Evolutionary conservation across 2,797 vertebrate genomes (phyloP).

Genomic region (Pachyuromys duprasi): DNA sequence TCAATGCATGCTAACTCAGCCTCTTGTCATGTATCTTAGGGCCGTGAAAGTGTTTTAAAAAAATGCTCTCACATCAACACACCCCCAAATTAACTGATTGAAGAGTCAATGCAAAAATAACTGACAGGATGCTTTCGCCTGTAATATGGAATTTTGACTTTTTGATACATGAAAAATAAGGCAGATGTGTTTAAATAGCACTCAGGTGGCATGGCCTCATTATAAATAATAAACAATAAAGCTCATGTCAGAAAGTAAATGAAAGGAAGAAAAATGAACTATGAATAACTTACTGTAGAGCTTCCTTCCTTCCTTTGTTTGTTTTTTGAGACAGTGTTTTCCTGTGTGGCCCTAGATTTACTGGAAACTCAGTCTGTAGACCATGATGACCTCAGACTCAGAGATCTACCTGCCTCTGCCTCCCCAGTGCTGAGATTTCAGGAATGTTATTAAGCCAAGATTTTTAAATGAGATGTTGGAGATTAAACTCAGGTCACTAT

Average conservation of each 20-base stretch:
- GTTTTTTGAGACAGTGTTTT: neutral
- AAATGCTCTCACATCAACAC: neutral
- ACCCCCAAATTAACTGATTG: neutral
- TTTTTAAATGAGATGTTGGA: no score
- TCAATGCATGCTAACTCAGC: neutral
- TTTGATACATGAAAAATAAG: conserved; percentile 26
- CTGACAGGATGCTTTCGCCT: neutral
- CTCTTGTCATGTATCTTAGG: neutral
- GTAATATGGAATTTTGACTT: neutral
- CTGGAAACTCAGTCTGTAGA: neutral
- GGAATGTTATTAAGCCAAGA: no score
- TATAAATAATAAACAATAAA: neutral
- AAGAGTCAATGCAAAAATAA: conserved; percentile 41
- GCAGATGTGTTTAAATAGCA: conserved; percentile 11
- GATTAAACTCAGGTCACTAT: neutral
- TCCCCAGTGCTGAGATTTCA: no score
- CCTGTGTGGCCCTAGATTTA: neutral
- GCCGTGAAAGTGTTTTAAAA: neutral
- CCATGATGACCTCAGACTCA: neutral
- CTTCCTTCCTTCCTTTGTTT: neutral
- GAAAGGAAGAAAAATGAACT: neutral
- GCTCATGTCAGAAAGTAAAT: neutral
- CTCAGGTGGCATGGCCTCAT: neutral
- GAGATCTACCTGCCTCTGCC: neutral
- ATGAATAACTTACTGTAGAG: neutral